A percentile compares a stretch with the other conserved stretches of the same genome.
Evolutionary conservation across 2,113 vertebrate genomes (phyloP).

Genomic region (Podocnemis expansa): DNA sequence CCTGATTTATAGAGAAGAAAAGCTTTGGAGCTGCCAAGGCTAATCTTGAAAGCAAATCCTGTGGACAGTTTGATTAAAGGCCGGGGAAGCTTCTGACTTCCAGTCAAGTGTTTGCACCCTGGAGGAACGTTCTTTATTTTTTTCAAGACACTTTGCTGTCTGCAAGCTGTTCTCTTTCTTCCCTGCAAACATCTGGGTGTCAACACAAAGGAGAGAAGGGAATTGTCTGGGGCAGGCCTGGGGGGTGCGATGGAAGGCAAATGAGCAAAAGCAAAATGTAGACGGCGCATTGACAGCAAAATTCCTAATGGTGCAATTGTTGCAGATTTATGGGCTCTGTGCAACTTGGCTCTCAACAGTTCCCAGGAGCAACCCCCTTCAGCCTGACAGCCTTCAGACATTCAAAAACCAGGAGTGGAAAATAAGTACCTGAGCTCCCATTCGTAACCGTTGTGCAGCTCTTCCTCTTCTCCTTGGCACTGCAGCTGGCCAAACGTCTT

Average conservation of each 20-base stretch:
- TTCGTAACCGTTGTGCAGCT: no score
- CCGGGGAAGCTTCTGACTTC: background rate
- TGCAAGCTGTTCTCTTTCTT: background rate
- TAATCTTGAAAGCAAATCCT: background rate
- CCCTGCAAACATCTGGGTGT: background rate
- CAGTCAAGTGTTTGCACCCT: background rate
- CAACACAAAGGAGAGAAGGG: background rate
- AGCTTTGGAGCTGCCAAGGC: background rate
- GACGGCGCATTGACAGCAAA: background rate
- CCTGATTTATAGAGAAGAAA: background rate
- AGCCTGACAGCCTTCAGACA: no score
- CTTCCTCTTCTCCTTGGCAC: background rate
- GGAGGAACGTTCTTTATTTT: background rate
- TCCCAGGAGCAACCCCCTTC: no score
- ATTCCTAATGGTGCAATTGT: background rate
- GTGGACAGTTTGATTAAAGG: background rate
- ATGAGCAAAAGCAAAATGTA: background rate
- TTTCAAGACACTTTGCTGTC: background rate
- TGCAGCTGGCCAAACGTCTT: background rate
- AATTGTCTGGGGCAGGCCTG: background rate
- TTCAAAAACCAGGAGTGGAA: background rate
- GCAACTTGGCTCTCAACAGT: no score
- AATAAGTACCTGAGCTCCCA: background rate
- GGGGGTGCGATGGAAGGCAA: background rate
- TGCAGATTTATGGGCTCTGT: no score